Evolutionary conservation across 1,140 invertebrate species (phyloP).

Genomic region (Euwallacea fornicatus): DNA sequence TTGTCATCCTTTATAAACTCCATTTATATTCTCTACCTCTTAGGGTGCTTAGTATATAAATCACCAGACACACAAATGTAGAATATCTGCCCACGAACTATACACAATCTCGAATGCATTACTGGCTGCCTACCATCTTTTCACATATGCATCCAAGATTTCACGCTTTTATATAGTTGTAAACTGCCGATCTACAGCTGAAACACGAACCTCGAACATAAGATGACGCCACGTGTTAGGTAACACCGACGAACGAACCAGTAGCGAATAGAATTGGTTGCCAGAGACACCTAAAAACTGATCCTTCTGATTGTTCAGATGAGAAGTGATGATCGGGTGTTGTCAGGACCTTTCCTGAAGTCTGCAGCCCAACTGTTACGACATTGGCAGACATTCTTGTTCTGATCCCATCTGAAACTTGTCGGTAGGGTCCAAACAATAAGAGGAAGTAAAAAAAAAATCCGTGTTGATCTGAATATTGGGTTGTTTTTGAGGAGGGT

Average conservation of each 20-base stretch:
- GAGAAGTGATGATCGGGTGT: background rate
- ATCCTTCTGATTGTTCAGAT: constrained; percentile 16
- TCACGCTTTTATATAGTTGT: background rate
- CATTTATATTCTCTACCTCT: too few relatives aligned
- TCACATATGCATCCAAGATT: background rate
- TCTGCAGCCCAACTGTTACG: constrained; percentile 5
- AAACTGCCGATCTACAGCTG: too few relatives aligned
- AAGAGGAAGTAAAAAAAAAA: too few relatives aligned
- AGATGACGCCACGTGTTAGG: background rate
- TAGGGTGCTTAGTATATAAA: too few relatives aligned
- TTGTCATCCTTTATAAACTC: too few relatives aligned
- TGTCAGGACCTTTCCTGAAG: background rate
- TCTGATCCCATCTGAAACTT: constrained; percentile 1
- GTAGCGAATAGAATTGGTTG: background rate
- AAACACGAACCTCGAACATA: too few relatives aligned
- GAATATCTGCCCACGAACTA: too few relatives aligned
- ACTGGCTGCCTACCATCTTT: background rate
- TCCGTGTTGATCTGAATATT: too few relatives aligned
- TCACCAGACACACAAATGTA: too few relatives aligned
- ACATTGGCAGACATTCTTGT: constrained; percentile 1
- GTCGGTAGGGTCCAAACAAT: too few relatives aligned
- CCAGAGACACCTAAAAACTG: background rate
- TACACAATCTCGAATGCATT: too few relatives aligned
- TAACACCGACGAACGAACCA: background rate
- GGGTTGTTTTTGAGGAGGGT: too few relatives aligned